A percentile compares a stretch with the other conserved stretches of the same genome.
These are phyloP conservation scores for Umimayanthus kanabou DNA, from an alignment of 92 coral and sea anemone genomes.

Conservation along the genomic window DNA sequence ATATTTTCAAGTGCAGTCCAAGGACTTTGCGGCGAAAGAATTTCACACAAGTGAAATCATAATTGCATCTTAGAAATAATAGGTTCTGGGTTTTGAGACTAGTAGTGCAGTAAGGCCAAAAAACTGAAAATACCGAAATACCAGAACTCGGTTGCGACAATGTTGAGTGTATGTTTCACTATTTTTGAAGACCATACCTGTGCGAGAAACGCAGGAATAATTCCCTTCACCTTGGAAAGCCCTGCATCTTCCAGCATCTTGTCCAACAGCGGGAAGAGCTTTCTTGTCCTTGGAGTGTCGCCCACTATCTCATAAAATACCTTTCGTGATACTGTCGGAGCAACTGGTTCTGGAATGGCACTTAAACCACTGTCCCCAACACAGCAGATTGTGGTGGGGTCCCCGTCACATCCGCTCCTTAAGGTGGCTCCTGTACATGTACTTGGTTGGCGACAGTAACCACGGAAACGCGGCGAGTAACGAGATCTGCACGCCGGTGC, in stretches of 20 bases:
- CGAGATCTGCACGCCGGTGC: constrained; percentile 31
- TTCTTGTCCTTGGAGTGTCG: constrained; percentile 52
- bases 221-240: constrained; percentile 33
- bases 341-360: constrained; percentile 19
- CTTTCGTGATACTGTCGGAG: constrained; percentile 34
- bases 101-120: too few relatives aligned
- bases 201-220: constrained; percentile 61
- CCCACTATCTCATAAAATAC: constrained; percentile 53
- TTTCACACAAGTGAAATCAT: neutral
- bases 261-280: constrained; percentile 58
- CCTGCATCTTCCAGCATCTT: constrained; percentile 58
- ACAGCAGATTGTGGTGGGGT: constrained; percentile 56
- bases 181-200: constrained; percentile 46
- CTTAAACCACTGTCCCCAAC: constrained; percentile 41
- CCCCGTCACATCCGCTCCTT: constrained; percentile 42
- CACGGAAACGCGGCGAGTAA: constrained; percentile 47
- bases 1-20: neutral
- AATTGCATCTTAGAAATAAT: too few relatives aligned
- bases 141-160: neutral
- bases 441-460: constrained; percentile 47
- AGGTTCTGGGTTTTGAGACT: neutral
- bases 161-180: too few relatives aligned
- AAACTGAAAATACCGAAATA: too few relatives aligned
- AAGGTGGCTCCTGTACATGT: constrained; percentile 71
- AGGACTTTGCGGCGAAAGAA: too few relatives aligned